Percentiles rank a stretch among this genome's conserved stretches.
phyloP scores from a whole-genome alignment of 2,797 vertebrate species.

The Coilia nasus region DNA sequence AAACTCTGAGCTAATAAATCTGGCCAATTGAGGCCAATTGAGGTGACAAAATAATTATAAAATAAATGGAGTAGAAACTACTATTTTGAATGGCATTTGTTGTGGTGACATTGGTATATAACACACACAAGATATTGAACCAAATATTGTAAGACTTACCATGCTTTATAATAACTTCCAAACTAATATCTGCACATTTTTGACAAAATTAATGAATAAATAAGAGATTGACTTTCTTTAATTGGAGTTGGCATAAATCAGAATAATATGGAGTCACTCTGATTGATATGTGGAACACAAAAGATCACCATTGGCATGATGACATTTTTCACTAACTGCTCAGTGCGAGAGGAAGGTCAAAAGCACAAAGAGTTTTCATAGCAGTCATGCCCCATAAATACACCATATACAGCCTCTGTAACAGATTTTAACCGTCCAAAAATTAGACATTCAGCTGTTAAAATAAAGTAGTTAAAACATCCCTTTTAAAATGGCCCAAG shows the following conservation, averaged over 20 bases:
- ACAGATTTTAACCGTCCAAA: not conserved
- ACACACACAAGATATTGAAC: not conserved
- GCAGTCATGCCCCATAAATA: too few species aligned
- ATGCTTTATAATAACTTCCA: not conserved
- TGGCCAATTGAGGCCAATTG: not conserved
- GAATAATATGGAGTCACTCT: too few species aligned
- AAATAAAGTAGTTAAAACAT: not conserved
- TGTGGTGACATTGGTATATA: not conserved
- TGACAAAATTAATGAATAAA: too few species aligned
- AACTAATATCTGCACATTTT: too few species aligned
- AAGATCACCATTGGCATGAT: too few species aligned
- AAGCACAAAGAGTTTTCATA: too few species aligned
- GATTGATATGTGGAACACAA: too few species aligned
- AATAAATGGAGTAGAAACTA: not conserved
- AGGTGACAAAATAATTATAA: not conserved
- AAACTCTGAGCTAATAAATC: not conserved
- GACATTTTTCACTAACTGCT: too few species aligned
- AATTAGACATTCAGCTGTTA: not conserved
- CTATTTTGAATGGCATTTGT: not conserved
- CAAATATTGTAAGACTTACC: not conserved
- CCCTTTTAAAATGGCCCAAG: not conserved
- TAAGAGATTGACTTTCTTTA: not conserved
- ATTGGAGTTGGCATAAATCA: not conserved
- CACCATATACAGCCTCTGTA: not conserved
- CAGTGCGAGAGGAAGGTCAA: too few species aligned